These are phyloP conservation scores for Dermolepida albohirtum DNA, from an alignment of 2,888 invertebrate species.

Conservation along the genomic window DNA sequence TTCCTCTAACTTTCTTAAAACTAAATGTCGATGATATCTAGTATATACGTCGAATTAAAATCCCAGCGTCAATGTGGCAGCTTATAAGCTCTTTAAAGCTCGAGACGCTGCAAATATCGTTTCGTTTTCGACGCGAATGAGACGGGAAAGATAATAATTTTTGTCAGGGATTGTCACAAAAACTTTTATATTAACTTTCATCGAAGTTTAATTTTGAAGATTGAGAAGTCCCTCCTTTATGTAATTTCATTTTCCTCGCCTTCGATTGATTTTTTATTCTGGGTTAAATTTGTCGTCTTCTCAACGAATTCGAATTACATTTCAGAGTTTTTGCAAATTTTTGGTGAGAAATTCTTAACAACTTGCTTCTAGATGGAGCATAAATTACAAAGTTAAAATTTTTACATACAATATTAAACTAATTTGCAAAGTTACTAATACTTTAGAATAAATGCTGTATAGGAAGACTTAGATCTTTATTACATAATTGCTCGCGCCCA, in stretches of 20 bases:
- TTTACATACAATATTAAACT: too few species aligned
- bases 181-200: slow-evolving; percentile 48
- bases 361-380: too few species aligned
- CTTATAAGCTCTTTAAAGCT: slow-evolving; percentile 21
- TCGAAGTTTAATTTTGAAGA: slow-evolving; percentile 47
- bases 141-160: slow-evolving; percentile 39
- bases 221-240: slow-evolving; percentile 39
- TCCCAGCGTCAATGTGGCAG: slow-evolving; percentile 1
- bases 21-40: slow-evolving; percentile 24
- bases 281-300: not conserved
- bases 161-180: slow-evolving; percentile 42
- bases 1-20: slow-evolving; percentile 8
- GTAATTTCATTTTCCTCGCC: slow-evolving; percentile 21
- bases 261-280: not conserved
- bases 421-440: too few species aligned
- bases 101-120: not conserved
- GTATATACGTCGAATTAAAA: not conserved
- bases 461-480: too few species aligned
- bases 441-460: too few species aligned
- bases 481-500: too few species aligned
- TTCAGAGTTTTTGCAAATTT: too few species aligned
- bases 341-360: too few species aligned
- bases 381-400: too few species aligned
- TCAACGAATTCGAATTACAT: too few species aligned
- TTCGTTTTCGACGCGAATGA: not conserved